Base-by-base conservation (phyloP, 2,888 invertebrate species). In the Phortica magna region DNA sequence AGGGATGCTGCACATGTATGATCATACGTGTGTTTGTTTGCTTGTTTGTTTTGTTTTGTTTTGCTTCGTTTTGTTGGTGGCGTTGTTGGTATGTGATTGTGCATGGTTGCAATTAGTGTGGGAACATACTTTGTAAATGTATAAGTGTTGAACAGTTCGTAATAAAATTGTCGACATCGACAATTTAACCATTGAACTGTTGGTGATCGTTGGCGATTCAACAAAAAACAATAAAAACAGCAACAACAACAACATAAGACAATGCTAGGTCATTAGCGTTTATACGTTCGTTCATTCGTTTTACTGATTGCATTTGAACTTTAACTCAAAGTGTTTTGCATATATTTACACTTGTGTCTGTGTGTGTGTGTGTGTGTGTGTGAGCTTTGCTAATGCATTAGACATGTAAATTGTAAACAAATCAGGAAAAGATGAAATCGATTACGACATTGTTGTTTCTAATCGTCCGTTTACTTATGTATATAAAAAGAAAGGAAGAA, bases 161-260 rank as follows among this genome's bases (percentile, higher is more conserved):
- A 71, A 71, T 71, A 71, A 71, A 71, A 71, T 71, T 55, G 70
- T 71, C 70, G 48, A 71, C 70, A 71, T 71, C 70, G 70, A 71
- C 70, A 71, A 53, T 71, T 43, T 71, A 71, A 71, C 55, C 31
- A 53, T 71, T 68, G 68, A 43, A 68, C 65, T 65, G 65, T 41
- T 55, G 1, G 55, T 31, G 31, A 31, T 31, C 31, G 31, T 31
- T 31, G 31, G 31, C 31, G 31, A 31, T 31, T 31, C 2, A 48
- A 9, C 7, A 48, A 12, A 48, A 12, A 12, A 48, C 9, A 48
- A 48, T 48, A 48, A 48, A 48, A 2, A 2, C 48, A 48, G 14
- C 48, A 2, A 48, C 48, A 48, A 48, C 42, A 67, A 67, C 14
- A 5, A 41, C 42, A 42, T 9, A 67, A 41, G 41, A 67, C 67